Base-by-base conservation (phyloP, 2,888 invertebrate genomes). In the Oxystoma pomonae region DNA sequence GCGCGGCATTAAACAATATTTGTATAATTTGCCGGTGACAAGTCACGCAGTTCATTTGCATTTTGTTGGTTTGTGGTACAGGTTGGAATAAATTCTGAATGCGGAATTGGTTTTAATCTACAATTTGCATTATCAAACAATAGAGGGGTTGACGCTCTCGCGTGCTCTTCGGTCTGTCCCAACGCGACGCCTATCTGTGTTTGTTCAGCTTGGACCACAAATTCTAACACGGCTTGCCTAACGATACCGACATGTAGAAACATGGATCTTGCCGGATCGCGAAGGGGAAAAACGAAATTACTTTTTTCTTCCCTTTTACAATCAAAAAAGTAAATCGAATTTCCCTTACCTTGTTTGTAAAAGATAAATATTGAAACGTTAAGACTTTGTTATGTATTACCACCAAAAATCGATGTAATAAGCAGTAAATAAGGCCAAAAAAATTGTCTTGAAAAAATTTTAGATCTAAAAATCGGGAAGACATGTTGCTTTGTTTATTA, bases 41-140 rank as follows among this genome's bases (percentile, higher is more conserved):
- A 35, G 35, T 35, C 5, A 35, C 5, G 35, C 35, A 35, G 35
- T 35, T 35, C 68, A 71, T 71, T 71, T 70, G 66, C 69, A 69
- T 71, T 70, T 71, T 71, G 70, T 70, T 70, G 69, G 67, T 71
- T 69, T 70, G 70, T 68, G 70, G 69, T 70, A 68, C 68, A 70
- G 71, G 72, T 70, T 67, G 70, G 71, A 73, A 72, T 72, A 72
- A 35, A 72, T 75, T 77, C 75, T 76, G 76, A 78, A 78, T 78
- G 74, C 72, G 75, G 75, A 78, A 78, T 78, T 78, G 77, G 77
- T 78, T 78, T 79, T 78, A 78, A 78, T 79, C 78, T 78, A 76
- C 76, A 77, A 79, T 79, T 79, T 79, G 78, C 78, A 79, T 79
- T 78, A 78, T 77, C 77, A 78, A 78, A 78, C 78, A 78, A 73